Evolutionary conservation across 2,113 vertebrate genomes (phyloP).

Genomic region (Hippocampus zosterae): DNA sequence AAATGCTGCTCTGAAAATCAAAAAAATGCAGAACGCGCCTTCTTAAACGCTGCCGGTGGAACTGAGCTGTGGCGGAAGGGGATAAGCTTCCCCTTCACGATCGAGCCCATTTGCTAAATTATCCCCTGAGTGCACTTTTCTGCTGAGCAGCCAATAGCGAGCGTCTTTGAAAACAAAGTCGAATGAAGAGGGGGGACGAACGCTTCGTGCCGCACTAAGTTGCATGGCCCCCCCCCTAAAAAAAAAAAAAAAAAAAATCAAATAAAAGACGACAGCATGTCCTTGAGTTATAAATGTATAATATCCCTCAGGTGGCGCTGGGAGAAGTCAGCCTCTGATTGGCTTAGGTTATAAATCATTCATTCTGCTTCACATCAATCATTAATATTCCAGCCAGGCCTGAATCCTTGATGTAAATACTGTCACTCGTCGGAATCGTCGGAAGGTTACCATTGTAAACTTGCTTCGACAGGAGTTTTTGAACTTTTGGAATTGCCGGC

Average conservation of each 20-base stretch:
- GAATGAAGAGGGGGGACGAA: conserved; percentile 50
- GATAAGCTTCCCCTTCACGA: conserved; percentile 8
- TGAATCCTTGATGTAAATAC: conserved; percentile 79
- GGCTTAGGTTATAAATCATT: conserved; percentile 80
- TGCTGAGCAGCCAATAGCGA: conserved; percentile 59
- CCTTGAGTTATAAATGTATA: conserved; percentile 80
- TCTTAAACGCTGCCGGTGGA: not conserved
- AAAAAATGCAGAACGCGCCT: too few species aligned
- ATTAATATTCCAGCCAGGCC: conserved; percentile 75
- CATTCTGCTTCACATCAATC: conserved; percentile 76
- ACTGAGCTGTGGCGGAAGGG: not conserved
- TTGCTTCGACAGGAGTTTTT: conserved; percentile 72
- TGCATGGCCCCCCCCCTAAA: not conserved
- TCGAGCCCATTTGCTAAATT: conserved; percentile 29
- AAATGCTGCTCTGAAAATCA: too few species aligned
- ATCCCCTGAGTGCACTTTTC: conserved; percentile 43
- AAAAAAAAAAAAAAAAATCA: too few species aligned
- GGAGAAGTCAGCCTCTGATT: conserved; percentile 74
- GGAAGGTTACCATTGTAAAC: conserved; percentile 73
- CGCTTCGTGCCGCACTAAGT: conserved; percentile 53
- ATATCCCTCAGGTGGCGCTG: conserved; percentile 68
- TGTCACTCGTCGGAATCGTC: conserved; percentile 68
- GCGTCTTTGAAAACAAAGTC: conserved; percentile 60
- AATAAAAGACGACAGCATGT: conserved; percentile 73
- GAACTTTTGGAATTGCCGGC: conserved; percentile 70